Conservation (phyloP, 1,140 invertebrate genomes). For the Apis mellifera region Amel_HAv3.1 CM009932.2:12720001-12720500, state of each 20-base stretch:
- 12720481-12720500: not conserved
- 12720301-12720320: not conserved
- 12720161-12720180: not conserved
- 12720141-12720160: no score
- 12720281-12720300: not conserved
- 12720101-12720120: no score
- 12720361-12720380: not conserved
- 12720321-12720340: not conserved
- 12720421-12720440: not conserved
- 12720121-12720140: no score
- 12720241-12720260: no score
- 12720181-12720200: not conserved
- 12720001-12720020: not conserved
- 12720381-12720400: not conserved
- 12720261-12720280: not conserved
- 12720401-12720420: not conserved
- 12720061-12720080: not conserved
- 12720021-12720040: not conserved
- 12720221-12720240: not conserved
- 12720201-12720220: not conserved
- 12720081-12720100: not conserved
- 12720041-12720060: constrained; percentile 12
- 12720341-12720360: not conserved
- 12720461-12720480: not conserved
- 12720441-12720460: not conserved